These are phyloP conservation scores for Dromococcyx pavoninus DNA, from an alignment of 2,797 vertebrate genomes.

Conservation along the genomic window DNA sequence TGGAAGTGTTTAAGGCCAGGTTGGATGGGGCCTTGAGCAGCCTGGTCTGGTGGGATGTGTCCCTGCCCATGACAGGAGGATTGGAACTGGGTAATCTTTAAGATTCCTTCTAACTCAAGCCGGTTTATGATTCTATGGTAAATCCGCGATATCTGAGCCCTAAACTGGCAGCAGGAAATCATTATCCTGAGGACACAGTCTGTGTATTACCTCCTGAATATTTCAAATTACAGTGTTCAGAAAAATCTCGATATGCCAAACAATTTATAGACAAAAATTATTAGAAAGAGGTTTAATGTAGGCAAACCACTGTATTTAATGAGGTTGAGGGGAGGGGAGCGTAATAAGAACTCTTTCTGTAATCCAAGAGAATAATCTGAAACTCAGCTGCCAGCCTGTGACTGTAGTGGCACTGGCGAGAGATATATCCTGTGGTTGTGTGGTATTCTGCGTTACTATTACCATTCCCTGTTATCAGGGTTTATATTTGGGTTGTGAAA, in stretches of 20 bases:
- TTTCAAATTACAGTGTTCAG: neutral
- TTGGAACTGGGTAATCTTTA: too few species aligned
- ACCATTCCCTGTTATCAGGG: neutral
- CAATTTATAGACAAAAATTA: neutral
- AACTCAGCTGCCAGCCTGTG: neutral
- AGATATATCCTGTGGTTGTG: neutral
- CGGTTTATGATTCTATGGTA: neutral
- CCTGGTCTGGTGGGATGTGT: too few species aligned
- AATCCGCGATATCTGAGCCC: neutral
- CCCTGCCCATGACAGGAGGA: too few species aligned
- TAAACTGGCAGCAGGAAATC: neutral
- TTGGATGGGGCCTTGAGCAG: too few species aligned
- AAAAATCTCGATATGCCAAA: slow-evolving; percentile 17
- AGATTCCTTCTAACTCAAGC: too few species aligned
- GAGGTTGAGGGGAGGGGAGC: neutral
- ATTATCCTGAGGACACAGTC: neutral
- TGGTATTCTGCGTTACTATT: neutral
- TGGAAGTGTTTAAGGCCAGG: too few species aligned
- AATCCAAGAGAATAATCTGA: slow-evolving; percentile 23
- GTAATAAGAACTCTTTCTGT: slow-evolving; percentile 1
- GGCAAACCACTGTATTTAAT: neutral
- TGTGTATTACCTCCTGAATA: neutral
- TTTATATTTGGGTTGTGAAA: slow-evolving; percentile 2
- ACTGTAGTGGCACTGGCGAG: rapidly evolving
- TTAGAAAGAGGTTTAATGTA: slow-evolving; percentile 10